phyloP scores from a whole-genome alignment of 1,140 invertebrate species.

The Ladona fulva region DNA sequence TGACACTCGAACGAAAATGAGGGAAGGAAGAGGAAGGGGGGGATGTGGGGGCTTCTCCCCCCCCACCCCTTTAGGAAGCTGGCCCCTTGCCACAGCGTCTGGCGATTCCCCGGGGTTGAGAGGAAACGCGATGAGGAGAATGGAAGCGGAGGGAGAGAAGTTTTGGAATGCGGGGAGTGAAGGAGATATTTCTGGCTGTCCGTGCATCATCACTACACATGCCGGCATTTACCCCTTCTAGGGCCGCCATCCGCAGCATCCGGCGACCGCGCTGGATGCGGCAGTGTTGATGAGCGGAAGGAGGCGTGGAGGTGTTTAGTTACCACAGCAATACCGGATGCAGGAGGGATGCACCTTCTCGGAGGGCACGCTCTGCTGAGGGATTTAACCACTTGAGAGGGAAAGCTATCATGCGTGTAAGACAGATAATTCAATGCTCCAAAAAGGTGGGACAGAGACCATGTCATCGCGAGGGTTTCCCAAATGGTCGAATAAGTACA shows the following conservation, averaged over 20 bases:
- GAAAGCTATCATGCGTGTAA: too few relatives aligned
- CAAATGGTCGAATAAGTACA: too few relatives aligned
- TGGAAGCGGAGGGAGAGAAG: neutral
- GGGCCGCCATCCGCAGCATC: neutral
- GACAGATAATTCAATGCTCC: too few relatives aligned
- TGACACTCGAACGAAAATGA: neutral
- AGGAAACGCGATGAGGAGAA: neutral
- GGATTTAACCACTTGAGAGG: too few relatives aligned
- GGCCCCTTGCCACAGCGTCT: neutral
- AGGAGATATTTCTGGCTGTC: neutral
- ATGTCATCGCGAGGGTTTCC: too few relatives aligned
- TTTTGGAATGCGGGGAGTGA: neutral
- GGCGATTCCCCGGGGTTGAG: neutral
- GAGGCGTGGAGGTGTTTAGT: too few relatives aligned
- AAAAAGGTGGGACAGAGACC: too few relatives aligned
- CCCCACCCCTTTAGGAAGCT: neutral
- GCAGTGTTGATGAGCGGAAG: too few relatives aligned
- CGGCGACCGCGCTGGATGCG: too few relatives aligned
- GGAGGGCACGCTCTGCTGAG: too few relatives aligned
- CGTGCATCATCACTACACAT: neutral
- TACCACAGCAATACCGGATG: too few relatives aligned
- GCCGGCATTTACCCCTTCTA: neutral
- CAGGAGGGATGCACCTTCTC: too few relatives aligned
- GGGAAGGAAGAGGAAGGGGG: neutral
- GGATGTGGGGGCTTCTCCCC: neutral